These are phyloP conservation scores for Cheilinus undulatus DNA, from an alignment of 2,113 vertebrate species.

Conservation along the genomic window DNA sequence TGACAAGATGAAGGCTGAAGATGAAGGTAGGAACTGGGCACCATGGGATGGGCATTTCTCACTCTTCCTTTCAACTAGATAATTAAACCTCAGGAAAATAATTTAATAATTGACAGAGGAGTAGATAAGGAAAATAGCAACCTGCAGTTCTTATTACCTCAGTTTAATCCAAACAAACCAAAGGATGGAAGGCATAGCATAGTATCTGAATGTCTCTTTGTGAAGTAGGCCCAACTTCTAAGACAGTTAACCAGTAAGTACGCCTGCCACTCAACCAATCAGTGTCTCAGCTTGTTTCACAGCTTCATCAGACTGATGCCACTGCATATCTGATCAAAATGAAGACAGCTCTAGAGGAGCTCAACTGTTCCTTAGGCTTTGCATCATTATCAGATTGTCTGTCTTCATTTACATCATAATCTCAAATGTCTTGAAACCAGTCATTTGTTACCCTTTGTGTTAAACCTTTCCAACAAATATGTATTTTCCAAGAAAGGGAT, in stretches of 20 bases:
- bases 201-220: not conserved
- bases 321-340: conserved; percentile 22
- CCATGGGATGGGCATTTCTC: no score
- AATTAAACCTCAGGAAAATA: no score
- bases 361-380: conserved; percentile 2
- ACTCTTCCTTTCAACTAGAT: no score
- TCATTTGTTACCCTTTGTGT: conserved; percentile 1
- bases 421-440: not conserved
- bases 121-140: not conserved
- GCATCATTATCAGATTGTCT: conserved; percentile 25
- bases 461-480: not conserved
- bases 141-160: no score
- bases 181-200: not conserved
- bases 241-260: not conserved
- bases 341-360: conserved; percentile 23
- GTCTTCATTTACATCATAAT: conserved; percentile 41
- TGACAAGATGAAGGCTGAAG: not conserved
- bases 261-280: not conserved
- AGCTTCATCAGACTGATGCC: conserved; percentile 24
- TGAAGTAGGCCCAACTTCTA: not conserved
- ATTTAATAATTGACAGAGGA: not conserved
- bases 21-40: no score
- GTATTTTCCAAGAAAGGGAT: not conserved
- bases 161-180: no score
- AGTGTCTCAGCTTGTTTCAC: conserved; percentile 1